A percentile compares a stretch with the other conserved stretches of the same genome.
Evolutionary conservation across 1,140 invertebrate species (phyloP).

Genomic region (Tetranychus cinnabarinus): DNA sequence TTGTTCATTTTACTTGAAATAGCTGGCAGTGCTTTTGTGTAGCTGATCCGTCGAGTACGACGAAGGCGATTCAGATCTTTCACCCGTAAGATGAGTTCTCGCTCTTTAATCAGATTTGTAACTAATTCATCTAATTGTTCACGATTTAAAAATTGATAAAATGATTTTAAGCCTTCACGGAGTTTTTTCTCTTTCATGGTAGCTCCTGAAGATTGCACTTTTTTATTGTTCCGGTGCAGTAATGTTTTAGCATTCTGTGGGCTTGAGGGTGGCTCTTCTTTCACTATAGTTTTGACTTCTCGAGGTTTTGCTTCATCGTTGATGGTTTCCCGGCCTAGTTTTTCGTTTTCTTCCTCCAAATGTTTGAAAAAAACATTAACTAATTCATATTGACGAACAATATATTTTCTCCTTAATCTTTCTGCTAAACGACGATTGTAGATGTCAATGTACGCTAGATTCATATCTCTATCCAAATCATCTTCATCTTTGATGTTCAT

Average conservation of each 20-base stretch:
- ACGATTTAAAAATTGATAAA: constrained; percentile 62
- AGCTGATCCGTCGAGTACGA: constrained; percentile 12
- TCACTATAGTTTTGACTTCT: not conserved
- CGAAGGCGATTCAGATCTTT: constrained; percentile 41
- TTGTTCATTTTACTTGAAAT: not conserved
- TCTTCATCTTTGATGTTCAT: constrained; percentile 50
- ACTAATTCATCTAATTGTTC: constrained; percentile 55
- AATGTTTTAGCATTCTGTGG: constrained; percentile 14
- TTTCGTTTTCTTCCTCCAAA: not conserved
- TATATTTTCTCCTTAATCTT: constrained; percentile 31
- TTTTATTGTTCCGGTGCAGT: no score
- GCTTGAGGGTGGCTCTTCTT: not conserved
- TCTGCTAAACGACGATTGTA: constrained; percentile 16
- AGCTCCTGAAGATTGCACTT: constrained; percentile 13
- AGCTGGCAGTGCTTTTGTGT: not conserved
- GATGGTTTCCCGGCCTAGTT: no score
- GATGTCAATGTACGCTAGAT: constrained; percentile 11
- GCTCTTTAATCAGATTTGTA: constrained; percentile 48
- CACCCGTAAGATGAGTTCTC: constrained; percentile 50
- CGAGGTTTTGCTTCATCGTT: not conserved
- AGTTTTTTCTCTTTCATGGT: constrained; percentile 1
- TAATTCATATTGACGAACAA: constrained; percentile 7
- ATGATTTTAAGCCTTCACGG: constrained; percentile 47
- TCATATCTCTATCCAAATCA: constrained; percentile 24
- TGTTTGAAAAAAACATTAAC: constrained; percentile 24